Evolutionary conservation across 1,140 invertebrate species (phyloP), one percentile per base, ranked within the genome.

Genomic region (Musca domestica): DNA sequence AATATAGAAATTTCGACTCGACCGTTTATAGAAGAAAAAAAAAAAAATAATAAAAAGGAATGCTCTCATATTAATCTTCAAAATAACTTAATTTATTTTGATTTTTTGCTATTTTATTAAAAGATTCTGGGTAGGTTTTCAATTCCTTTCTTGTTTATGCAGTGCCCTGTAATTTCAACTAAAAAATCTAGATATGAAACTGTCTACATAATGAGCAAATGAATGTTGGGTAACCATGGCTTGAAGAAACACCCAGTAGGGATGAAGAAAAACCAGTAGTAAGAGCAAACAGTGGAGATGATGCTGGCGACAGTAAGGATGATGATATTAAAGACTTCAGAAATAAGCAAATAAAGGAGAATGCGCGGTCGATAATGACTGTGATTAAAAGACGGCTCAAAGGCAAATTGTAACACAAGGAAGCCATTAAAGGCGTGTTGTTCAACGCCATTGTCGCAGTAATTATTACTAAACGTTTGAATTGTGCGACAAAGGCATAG

Each of bases 391-490:
- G 25, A 61, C 56, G 34, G 56, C 56, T 61, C 27, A 61, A 61
- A 61, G 56, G 56, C 56, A 61, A 61, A 61, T 34, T 61, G 56
- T 34, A 61, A 61, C 56, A 61, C 56, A 61, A 61, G 56, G 56
- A 61, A 61, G 56, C 56, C 34, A 61, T 61, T 61, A 61, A 61
- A 61, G 56, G 56, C 56, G 27, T 61, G 56, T 61, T 61, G 56
- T 61, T 61, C 56, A 61, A 61, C 56, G 56, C 56, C 56, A 61
- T 61, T 61, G 56, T 61, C 56, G 56, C 27, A 61, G 56, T 61
- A 61, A 61, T 61, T 61, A 61, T 61, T 61, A 19, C 56, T 61
- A 61, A 61, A 61, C 56, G 56, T 61, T 34, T 61, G 56, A 61
- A 61, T 61, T 61, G 27, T 61, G 34, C 27, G 19, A 34, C n/a